Percentiles rank a stretch among this genome's conserved stretches.
phyloP scores from a whole-genome alignment of 2,888 invertebrate genomes.

The Pteria penguin region DNA sequence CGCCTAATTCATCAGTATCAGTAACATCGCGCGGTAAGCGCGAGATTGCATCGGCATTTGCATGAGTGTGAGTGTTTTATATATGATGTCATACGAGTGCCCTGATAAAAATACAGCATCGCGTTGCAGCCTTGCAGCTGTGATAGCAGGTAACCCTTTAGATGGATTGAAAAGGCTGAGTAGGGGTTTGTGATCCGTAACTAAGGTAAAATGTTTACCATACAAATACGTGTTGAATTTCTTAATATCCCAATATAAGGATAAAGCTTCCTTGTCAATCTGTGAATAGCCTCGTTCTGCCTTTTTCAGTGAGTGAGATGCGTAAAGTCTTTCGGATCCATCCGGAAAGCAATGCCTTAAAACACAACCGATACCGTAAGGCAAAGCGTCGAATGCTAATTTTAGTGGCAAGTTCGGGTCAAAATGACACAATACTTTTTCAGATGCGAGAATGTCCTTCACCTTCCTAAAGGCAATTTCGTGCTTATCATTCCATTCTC shows the following conservation, averaged over 20 bases:
- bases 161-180: slow-evolving; percentile 74
- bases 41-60: too few species aligned
- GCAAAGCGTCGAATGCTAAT: too few species aligned
- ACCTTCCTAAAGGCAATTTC: slow-evolving; percentile 50
- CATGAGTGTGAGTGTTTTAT: too few species aligned
- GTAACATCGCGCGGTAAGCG: too few species aligned
- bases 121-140: slow-evolving; percentile 65
- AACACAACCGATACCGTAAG: too few species aligned
- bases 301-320: slow-evolving; percentile 41
- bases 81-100: too few species aligned
- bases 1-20: too few species aligned
- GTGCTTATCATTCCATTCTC: slow-evolving; percentile 43
- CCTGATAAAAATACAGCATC: slow-evolving; percentile 67
- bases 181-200: slow-evolving; percentile 80
- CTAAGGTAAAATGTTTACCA: too few species aligned
- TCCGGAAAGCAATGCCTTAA: too few species aligned
- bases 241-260: slow-evolving; percentile 45
- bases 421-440: slow-evolving; percentile 67
- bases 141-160: slow-evolving; percentile 57
- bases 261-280: too few species aligned
- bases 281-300: slow-evolving; percentile 56
- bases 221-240: slow-evolving; percentile 55
- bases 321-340: too few species aligned
- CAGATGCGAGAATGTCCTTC: slow-evolving; percentile 54
- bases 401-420: slow-evolving; percentile 66